A percentile compares a stretch with the other conserved stretches of the same genome.
Evolutionary conservation across 2,797 vertebrate species (phyloP).

Genomic region (Phrynocephalus vlangalii): DNA sequence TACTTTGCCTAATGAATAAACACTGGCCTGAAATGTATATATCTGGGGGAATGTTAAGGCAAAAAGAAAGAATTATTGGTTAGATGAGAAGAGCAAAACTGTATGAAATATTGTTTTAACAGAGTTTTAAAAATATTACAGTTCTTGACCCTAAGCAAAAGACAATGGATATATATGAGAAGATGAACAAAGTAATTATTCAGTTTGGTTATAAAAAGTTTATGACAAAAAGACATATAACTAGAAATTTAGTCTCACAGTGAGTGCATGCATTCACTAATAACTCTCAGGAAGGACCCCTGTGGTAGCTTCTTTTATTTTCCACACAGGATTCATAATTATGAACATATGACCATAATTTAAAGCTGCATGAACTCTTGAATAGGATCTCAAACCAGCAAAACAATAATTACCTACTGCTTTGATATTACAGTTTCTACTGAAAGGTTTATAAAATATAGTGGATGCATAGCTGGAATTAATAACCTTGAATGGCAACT

Average conservation of each 20-base stretch:
- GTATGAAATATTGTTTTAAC: conserved; percentile 12
- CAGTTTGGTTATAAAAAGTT: conserved; percentile 12
- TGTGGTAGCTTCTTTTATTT: conserved; percentile 42
- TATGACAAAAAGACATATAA: conserved; percentile 31
- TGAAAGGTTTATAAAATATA: conserved; percentile 35
- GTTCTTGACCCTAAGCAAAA: conserved; percentile 19
- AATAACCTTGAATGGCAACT: conserved; percentile 9
- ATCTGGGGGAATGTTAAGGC: neutral
- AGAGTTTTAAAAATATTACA: conserved; percentile 1
- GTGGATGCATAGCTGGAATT: conserved; percentile 7
- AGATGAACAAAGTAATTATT: conserved; percentile 39
- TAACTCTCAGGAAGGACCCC: conserved; percentile 32
- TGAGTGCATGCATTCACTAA: conserved; percentile 27
- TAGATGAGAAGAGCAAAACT: neutral
- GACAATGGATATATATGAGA: neutral
- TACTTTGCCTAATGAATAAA: neutral
- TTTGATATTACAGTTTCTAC: conserved; percentile 23
- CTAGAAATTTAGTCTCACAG: conserved; percentile 25
- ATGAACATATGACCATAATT: conserved; percentile 24
- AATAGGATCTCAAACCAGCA: conserved; percentile 35
- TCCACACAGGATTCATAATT: conserved; percentile 41
- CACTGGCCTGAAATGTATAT: no score
- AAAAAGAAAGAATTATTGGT: neutral
- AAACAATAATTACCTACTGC: conserved; percentile 52
- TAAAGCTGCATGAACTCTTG: conserved; percentile 35